Conservation (phyloP, 2,888 invertebrate genomes). For the Trisateles emortualis region DNA sequence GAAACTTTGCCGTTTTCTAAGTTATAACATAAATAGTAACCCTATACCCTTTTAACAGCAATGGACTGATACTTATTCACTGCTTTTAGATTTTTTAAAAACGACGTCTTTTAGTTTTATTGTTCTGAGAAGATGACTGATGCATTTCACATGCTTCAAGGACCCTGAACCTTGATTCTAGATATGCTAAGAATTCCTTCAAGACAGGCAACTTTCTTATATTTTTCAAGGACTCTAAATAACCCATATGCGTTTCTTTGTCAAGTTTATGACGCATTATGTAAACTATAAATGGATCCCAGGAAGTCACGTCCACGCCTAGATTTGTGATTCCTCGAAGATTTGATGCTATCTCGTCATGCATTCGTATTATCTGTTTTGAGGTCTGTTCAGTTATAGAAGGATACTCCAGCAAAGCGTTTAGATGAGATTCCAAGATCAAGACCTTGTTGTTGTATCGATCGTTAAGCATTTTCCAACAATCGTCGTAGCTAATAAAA, state of each 20-base stretch:
- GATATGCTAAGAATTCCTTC: constrained; percentile 15
- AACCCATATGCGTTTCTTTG: neutral
- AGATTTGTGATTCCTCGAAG: constrained; percentile 12
- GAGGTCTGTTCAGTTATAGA: neutral
- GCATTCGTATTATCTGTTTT: constrained; percentile 10
- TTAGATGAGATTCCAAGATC: neutral
- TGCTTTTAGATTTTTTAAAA: no score
- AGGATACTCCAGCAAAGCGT: no score
- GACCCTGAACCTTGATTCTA: constrained; percentile 16
- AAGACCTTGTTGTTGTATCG: neutral
- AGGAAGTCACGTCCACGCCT: constrained; percentile 4
- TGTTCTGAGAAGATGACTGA: no score
- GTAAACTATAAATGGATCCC: constrained; percentile 13
- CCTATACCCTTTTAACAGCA: no score
- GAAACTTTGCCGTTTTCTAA: no score
- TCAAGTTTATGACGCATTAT: constrained; percentile 8
- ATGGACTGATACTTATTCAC: no score
- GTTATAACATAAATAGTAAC: no score
- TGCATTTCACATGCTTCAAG: no score
- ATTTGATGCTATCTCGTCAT: no score
- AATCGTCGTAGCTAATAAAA: no score
- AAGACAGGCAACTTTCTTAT: constrained; percentile 7
- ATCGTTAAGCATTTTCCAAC: constrained; percentile 2
- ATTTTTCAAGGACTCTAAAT: constrained; percentile 12
- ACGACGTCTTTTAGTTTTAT: no score